Percentiles rank a stretch among this genome's conserved stretches.
These are phyloP conservation scores for Chinchilla lanigera DNA, from an alignment of 2,113 vertebrate species.

Conservation along the genomic window DNA sequence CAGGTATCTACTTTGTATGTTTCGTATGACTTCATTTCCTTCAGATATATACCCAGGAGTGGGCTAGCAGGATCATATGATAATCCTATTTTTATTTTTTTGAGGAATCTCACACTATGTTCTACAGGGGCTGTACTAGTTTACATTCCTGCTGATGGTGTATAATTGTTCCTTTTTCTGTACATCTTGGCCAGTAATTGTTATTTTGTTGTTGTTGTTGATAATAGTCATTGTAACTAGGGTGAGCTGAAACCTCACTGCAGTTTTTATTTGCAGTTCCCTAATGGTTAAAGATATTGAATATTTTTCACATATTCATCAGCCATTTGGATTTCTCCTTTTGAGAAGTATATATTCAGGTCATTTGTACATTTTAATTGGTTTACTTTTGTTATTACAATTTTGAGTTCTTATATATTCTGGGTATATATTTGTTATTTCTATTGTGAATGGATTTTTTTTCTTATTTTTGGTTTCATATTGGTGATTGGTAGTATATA, in stretches of 20 bases:
- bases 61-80: neutral
- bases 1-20: neutral
- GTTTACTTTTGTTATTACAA: neutral
- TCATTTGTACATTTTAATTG: neutral
- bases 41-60: neutral
- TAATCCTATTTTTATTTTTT: neutral
- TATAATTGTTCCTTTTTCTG: neutral
- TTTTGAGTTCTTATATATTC: neutral
- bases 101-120: neutral
- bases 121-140: neutral
- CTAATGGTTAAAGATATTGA: neutral
- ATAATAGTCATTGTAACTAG: neutral
- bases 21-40: neutral
- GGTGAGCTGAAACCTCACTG: neutral
- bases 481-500: neutral
- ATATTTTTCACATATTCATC: neutral
- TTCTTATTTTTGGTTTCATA: neutral
- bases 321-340: neutral
- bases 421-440: neutral
- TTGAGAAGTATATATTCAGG: neutral
- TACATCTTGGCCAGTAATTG: neutral
- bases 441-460: neutral
- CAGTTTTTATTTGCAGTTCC: neutral
- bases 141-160: neutral
- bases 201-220: neutral